Evolutionary conservation across 2,113 vertebrate genomes (phyloP).

Genomic region (Sceloporus tristichus): DNA sequence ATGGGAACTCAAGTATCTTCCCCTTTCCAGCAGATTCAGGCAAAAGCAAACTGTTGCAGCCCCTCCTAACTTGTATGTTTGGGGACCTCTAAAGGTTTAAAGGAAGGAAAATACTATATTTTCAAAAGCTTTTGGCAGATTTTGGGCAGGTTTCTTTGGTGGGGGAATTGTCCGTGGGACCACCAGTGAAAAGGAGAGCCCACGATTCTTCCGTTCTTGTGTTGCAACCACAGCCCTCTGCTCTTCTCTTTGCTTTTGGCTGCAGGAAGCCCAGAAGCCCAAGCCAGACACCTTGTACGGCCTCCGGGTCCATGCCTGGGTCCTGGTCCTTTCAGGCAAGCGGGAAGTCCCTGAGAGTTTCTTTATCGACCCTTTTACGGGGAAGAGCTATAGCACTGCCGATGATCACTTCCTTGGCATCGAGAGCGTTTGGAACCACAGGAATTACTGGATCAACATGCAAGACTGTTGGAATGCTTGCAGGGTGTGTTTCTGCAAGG

Average conservation of each 20-base stretch:
- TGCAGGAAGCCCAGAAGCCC: constrained; percentile 73
- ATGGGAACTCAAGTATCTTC: too few relatives aligned
- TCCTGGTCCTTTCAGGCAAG: constrained; percentile 89
- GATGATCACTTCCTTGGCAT: constrained; percentile 88
- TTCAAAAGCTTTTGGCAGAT: too few relatives aligned
- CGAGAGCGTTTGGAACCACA: constrained; percentile 92
- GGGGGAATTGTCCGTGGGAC: too few relatives aligned
- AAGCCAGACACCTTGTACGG: constrained; percentile 79
- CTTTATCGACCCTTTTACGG: constrained; percentile 91
- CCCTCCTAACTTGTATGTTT: too few relatives aligned
- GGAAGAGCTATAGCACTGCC: constrained; percentile 73
- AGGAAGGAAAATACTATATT: too few relatives aligned
- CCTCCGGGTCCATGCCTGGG: constrained; percentile 90
- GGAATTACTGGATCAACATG: constrained; percentile 94
- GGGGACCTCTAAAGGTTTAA: too few relatives aligned
- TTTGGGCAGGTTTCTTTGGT: too few relatives aligned
- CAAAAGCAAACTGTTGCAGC: too few relatives aligned
- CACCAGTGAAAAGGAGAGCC: not conserved
- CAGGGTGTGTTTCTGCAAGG: not conserved
- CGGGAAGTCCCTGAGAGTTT: constrained; percentile 86
- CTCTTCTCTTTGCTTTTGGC: rapidly evolving
- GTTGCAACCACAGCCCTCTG: not conserved
- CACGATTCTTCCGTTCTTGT: not conserved
- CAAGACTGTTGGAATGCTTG: constrained; percentile 86
- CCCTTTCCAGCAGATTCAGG: too few relatives aligned